phyloP scores from a whole-genome alignment of 2,797 vertebrate species.

The Clarias platycephalus region DNA sequence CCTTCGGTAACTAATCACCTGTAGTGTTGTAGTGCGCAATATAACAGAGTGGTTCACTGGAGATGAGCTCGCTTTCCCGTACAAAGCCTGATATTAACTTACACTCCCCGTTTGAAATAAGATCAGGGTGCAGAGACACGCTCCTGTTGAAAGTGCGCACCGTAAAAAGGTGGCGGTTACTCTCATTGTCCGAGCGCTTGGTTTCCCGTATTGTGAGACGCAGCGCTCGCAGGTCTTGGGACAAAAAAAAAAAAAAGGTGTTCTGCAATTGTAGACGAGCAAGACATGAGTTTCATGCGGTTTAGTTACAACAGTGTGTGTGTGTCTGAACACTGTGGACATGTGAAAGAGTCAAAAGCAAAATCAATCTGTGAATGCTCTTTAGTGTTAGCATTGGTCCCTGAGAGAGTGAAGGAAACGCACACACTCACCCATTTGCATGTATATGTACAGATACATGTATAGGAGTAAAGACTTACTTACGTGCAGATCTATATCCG shows the following conservation, averaged over 20 bases:
- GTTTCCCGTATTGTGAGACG: conserved; percentile 17
- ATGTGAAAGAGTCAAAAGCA: not conserved
- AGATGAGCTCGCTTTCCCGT: not conserved
- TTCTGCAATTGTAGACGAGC: conserved; percentile 8
- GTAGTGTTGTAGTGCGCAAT: conserved; percentile 35
- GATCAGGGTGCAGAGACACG: conserved; percentile 14
- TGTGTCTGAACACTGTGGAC: not conserved
- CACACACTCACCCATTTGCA: not conserved
- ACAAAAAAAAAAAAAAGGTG: conserved; percentile 43
- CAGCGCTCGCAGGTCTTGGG: not conserved
- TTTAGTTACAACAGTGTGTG: conserved; percentile 13
- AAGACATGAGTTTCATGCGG: conserved; percentile 23
- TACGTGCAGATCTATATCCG: not conserved
- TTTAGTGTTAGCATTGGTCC: not conserved
- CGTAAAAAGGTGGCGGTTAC: conserved; percentile 24
- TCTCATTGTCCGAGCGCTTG: conserved; percentile 25
- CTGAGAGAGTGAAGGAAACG: not conserved
- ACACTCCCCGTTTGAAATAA: conserved; percentile 30
- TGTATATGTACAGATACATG: not conserved
- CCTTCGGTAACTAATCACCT: conserved; percentile 32
- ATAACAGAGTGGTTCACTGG: conserved; percentile 32
- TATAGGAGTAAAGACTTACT: not conserved
- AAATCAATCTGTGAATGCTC: not conserved
- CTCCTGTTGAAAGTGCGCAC: conserved; percentile 12
- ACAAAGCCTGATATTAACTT: conserved; percentile 40